A percentile compares a stretch with the other conserved stretches of the same genome.
phyloP scores from a whole-genome alignment of 1,140 invertebrate species.

The Nephotettix cincticeps region DNA sequence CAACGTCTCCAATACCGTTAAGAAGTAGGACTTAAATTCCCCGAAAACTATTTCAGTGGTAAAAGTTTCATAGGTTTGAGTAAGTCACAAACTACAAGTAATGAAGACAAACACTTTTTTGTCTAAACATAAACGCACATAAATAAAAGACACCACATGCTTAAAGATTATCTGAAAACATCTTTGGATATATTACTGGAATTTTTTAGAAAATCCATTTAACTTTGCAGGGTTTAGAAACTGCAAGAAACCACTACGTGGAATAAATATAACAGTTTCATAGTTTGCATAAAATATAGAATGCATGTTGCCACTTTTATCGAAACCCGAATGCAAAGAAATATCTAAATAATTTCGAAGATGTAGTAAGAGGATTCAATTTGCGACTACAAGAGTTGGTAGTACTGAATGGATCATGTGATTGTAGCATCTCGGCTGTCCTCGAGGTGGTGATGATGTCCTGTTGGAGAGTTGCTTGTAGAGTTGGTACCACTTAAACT shows the following conservation, averaged over 20 bases:
- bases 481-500: conserved; percentile 47
- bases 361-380: background rate
- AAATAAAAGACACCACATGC: too few relatives aligned
- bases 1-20: too few relatives aligned
- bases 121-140: too few relatives aligned
- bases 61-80: too few relatives aligned
- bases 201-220: background rate
- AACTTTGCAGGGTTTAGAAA: background rate
- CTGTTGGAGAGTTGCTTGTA: conserved; percentile 53
- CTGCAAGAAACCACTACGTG: background rate
- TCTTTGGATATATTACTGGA: too few relatives aligned
- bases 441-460: conserved; percentile 39
- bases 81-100: too few relatives aligned
- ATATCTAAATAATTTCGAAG: background rate
- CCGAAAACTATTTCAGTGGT: too few relatives aligned
- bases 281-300: background rate
- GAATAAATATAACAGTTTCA: background rate
- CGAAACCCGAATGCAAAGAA: background rate
- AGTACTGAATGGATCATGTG: conserved; percentile 29
- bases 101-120: too few relatives aligned
- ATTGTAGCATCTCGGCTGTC: conserved; percentile 49
- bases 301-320: background rate
- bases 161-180: too few relatives aligned
- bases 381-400: background rate
- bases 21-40: too few relatives aligned